These are phyloP conservation scores for Tachuris rubrigastra DNA, from an alignment of 2,113 vertebrate species.

Conservation along the genomic window DNA sequence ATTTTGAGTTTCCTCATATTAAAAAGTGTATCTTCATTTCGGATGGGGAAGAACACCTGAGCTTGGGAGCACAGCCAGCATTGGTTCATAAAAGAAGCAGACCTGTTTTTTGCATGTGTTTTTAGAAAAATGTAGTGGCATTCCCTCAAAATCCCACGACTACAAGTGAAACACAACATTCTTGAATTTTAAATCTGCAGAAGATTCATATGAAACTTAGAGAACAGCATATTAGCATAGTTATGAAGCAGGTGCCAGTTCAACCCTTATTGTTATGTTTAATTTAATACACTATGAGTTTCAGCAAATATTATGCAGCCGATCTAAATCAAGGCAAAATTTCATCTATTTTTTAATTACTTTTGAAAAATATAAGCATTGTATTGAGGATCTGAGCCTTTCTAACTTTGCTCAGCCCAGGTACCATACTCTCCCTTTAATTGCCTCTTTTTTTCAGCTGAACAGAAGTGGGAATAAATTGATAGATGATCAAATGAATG, in stretches of 20 bases:
- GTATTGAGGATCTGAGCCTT: neutral
- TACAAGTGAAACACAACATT: neutral
- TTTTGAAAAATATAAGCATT: neutral
- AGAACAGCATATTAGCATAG: conserved; percentile 20
- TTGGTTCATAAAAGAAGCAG: neutral
- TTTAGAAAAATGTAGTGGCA: neutral
- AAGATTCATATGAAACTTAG: neutral
- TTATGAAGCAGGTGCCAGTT: conserved; percentile 25
- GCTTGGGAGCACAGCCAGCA: neutral
- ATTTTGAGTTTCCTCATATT: neutral
- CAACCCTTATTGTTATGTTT: conserved; percentile 21
- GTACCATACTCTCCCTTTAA: no score
- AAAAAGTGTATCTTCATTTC: neutral
- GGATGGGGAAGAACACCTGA: neutral
- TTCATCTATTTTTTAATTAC: neutral
- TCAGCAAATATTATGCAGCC: neutral
- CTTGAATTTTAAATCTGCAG: neutral
- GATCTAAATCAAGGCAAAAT: neutral
- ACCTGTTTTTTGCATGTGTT: neutral
- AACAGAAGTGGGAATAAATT: neutral
- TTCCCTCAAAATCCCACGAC: neutral
- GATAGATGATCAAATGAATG: neutral
- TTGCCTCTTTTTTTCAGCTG: neutral
- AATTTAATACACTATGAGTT: conserved; percentile 22
- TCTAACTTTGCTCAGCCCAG: neutral